A percentile compares a stretch with the other conserved stretches of the same genome.
phyloP scores from a whole-genome alignment of 2,113 vertebrate genomes.

The Puma concolor region DNA sequence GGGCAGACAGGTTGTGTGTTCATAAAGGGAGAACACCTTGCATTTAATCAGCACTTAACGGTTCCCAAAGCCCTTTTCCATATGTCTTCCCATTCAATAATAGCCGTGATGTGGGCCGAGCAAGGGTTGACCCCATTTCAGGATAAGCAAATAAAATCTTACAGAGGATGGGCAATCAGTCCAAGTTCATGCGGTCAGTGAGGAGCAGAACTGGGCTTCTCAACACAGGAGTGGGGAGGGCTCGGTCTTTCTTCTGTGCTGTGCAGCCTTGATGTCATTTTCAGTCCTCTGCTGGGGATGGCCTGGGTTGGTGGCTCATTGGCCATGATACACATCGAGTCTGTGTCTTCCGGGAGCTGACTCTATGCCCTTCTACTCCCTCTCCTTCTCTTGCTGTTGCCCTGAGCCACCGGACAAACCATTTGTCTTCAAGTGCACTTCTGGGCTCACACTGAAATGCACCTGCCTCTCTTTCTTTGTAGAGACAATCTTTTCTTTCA shows the following conservation, averaged over 20 bases:
- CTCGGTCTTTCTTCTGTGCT: not conserved
- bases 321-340: accelerated
- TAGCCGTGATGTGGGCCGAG: not conserved
- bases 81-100: not conserved
- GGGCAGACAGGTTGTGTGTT: not conserved
- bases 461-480: not conserved
- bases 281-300: not conserved
- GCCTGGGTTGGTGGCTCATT: not conserved
- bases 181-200: accelerated
- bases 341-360: not conserved
- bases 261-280: not conserved
- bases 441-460: not conserved
- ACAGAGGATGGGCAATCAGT: too few relatives aligned
- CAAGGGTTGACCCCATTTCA: not conserved
- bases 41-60: not conserved
- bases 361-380: too few relatives aligned
- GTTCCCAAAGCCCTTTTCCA: not conserved
- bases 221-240: accelerated
- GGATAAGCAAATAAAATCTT: not conserved
- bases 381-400: not conserved
- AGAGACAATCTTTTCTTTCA: not conserved
- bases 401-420: not conserved
- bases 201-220: not conserved
- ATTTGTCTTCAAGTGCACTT: not conserved
- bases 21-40: not conserved